Evolutionary conservation across 2,113 vertebrate genomes (phyloP).

Genomic region (Delphinus delphis): DNA sequence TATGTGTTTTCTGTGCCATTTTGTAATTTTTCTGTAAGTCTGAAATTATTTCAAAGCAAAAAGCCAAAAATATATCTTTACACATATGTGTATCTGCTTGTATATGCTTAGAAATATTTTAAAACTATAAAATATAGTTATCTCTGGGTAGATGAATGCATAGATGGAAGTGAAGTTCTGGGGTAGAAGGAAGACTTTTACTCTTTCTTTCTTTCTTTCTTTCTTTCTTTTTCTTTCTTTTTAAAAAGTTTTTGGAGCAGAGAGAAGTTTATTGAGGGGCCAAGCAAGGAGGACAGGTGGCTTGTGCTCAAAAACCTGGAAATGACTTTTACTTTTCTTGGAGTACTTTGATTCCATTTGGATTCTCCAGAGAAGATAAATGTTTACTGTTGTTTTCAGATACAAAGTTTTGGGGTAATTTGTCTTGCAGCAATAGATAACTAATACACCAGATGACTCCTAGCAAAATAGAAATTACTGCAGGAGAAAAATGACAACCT

Average conservation of each 20-base stretch:
- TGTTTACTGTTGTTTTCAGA: neutral
- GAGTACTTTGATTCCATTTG: neutral
- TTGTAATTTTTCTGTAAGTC: neutral
- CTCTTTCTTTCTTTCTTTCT: too few relatives aligned
- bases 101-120: neutral
- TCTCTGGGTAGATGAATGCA: neutral
- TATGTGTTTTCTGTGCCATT: neutral
- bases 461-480: neutral
- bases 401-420: neutral
- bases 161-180: neutral
- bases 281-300: neutral
- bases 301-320: neutral
- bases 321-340: neutral
- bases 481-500: neutral
- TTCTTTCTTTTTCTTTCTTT: too few relatives aligned
- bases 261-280: neutral
- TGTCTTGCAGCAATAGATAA: neutral
- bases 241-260: neutral
- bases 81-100: neutral
- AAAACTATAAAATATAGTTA: neutral
- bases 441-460: neutral
- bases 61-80: neutral
- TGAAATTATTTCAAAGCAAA: slow-evolving; percentile 17
- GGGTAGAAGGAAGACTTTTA: neutral
- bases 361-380: neutral